A percentile compares a stretch with the other conserved stretches of the same genome.
Conservation (phyloP, 2,888 invertebrate genomes). For the Pachliopta kotzebuea region DNA sequence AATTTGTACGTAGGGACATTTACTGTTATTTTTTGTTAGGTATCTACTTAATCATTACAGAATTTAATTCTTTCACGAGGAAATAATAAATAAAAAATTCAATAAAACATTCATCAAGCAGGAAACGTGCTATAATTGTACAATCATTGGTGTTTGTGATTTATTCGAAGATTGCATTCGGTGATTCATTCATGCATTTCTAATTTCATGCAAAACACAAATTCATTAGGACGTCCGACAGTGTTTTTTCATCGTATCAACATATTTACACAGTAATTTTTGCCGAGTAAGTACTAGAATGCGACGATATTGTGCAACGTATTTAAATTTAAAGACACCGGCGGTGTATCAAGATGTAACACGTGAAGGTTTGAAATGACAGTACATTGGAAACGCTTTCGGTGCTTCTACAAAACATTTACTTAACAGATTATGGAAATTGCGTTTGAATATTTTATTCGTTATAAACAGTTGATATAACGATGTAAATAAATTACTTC, state of each 20-base stretch:
- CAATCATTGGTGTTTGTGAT: background rate
- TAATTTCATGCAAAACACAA: conserved; percentile 24
- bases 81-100: background rate
- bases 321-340: background rate
- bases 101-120: conserved; percentile 15
- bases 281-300: conserved; percentile 25
- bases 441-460: too few relatives aligned
- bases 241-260: background rate
- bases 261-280: conserved; percentile 11
- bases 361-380: background rate
- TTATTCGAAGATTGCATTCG: background rate
- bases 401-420: background rate
- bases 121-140: conserved; percentile 4
- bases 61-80: background rate
- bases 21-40: too few relatives aligned
- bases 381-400: background rate
- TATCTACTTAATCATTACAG: too few relatives aligned
- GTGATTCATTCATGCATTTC: conserved; percentile 22
- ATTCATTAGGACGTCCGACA: background rate
- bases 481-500: too few relatives aligned
- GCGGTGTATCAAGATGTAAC: background rate
- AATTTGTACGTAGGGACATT: too few relatives aligned
- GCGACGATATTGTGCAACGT: conserved; percentile 41
- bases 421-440: background rate
- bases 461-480: too few relatives aligned